Evolutionary conservation across 2,113 vertebrate genomes (phyloP).

Genomic region (Rhineura floridana): DNA sequence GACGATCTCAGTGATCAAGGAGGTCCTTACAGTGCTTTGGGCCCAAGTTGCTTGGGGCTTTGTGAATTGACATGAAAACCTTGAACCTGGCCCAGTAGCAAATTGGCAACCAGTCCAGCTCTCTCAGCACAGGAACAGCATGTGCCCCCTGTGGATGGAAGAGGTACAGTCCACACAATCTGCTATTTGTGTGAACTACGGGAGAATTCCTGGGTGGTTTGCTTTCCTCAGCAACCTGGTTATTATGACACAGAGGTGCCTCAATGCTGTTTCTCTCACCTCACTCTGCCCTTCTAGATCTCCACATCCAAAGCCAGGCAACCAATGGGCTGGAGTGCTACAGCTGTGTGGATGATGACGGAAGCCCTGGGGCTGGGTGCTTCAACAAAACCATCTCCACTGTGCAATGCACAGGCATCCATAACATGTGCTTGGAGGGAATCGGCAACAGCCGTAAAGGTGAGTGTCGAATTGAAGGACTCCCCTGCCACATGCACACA

Average conservation of each 20-base stretch:
- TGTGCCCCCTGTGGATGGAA: neutral
- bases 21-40: no score
- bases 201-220: neutral
- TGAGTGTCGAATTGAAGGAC: neutral
- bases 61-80: no score
- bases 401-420: constrained; percentile 6
- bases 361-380: neutral
- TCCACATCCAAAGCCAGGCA: neutral
- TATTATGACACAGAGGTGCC: no score
- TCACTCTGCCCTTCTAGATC: neutral
- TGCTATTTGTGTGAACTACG: neutral
- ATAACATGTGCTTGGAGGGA: constrained; percentile 32
- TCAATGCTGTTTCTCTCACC: neutral
- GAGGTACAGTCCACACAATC: neutral
- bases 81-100: no score
- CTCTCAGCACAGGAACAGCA: no score
- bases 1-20: no score
- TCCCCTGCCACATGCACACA: no score
- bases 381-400: neutral
- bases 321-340: constrained; percentile 19
- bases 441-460: constrained; percentile 14
- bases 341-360: constrained; percentile 14
- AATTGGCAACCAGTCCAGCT: no score
- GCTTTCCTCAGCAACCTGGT: neutral
- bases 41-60: no score